Evolutionary conservation across 1,140 invertebrate genomes (phyloP), one percentile per base, ranked within the genome.

Genomic region (Harlomillsia oculata): DNA sequence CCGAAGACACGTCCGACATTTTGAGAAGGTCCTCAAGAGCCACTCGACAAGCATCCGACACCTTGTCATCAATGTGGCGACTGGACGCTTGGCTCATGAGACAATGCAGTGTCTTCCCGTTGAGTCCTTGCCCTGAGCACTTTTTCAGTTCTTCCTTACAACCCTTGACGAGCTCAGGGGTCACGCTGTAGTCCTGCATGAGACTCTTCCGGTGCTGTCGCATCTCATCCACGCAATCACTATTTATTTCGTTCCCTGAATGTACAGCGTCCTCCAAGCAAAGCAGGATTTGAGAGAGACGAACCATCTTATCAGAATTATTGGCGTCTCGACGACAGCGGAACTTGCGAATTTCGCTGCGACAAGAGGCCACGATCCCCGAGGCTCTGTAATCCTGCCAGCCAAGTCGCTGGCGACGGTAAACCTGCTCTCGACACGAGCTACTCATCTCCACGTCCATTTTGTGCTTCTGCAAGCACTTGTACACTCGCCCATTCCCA

Each of bases 21-120:
- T 87, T 85, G 1, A 93, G 75, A 29, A 93, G 70, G 16, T 75
- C 71, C 72, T 92, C 86, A 30, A 94, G 82, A 52, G 79, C 80
- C 64, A 80, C 77, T 69, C 82, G 78, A 67, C 88, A 91, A 26
- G 75, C 71, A 13, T 77, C 67, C 16, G 80, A 77, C 4, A 89
- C 78, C 64, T 80, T 75, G 30, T 77, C 76, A 63, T 74, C 75
- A 43, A 76, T 72, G 58, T 76, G 76, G 25, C 77, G 74, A 14
- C 71, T 58, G 62, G 82, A 78, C 3, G 89, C 85, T 73, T 92
- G 83, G 48, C 88, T 84, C 90, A 99, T 93, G 39, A 99, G 73
- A 71, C 95, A 99, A 72, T 98, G 94, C 60, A 99, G 84, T 0
- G 92, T 96, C 68, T 83, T 83, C 0, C 91, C 91, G 25, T 83